A percentile compares a stretch with the other conserved stretches of the same genome.
Evolutionary conservation across 2,888 invertebrate species (phyloP).

Genomic region (Ichneumon xanthorius): DNA sequence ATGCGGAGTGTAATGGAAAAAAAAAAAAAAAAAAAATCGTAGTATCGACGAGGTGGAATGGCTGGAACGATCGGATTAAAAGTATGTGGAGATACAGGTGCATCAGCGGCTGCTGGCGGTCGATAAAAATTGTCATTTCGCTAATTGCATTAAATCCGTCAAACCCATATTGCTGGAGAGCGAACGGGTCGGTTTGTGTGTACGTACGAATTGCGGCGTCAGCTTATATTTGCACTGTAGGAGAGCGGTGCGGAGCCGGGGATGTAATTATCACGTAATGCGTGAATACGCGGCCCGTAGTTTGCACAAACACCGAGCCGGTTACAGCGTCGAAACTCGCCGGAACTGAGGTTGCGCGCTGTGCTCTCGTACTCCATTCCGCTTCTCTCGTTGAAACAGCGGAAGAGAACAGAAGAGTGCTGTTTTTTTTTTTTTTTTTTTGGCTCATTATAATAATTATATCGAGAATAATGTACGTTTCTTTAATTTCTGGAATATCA

Average conservation of each 20-base stretch:
- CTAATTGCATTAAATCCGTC: conserved; percentile 25
- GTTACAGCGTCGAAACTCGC: neutral
- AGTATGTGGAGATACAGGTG: neutral
- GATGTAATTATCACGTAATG: neutral
- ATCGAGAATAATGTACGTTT: neutral
- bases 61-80: neutral
- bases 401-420: neutral
- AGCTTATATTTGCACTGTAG: neutral
- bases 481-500: neutral
- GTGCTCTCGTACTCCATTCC: neutral
- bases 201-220: neutral
- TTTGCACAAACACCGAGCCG: conserved; percentile 9
- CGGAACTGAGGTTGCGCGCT: neutral
- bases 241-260: neutral
- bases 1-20: neutral
- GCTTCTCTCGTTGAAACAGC: neutral
- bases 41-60: neutral
- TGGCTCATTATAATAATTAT: neutral
- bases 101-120: neutral
- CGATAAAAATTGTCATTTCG: conserved; percentile 2
- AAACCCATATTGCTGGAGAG: conserved; percentile 6
- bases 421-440: neutral
- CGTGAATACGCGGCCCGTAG: conserved; percentile 6
- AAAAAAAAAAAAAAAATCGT: neutral
- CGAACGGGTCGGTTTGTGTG: neutral